Base-by-base conservation (phyloP, 2,888 invertebrate genomes). In the Julus scandinavius region DNA sequence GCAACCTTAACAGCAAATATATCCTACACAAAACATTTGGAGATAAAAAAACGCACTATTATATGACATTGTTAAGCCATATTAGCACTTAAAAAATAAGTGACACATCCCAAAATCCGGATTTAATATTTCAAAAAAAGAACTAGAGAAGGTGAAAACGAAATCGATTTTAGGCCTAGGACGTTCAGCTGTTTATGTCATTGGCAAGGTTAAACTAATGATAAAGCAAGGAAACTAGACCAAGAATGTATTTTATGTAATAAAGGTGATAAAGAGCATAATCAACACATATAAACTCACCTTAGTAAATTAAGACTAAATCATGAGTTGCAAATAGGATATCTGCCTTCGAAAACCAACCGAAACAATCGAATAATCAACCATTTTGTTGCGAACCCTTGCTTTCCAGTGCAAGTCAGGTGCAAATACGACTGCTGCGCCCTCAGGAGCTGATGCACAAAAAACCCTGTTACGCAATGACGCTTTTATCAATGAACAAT, bases 401-500 rank as follows among this genome's bases (percentile, higher is more conserved):
- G 63, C 63, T 63, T 6, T 72, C 80, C 13, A 80, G 80, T 80
- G 80, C 80, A 80, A 80, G 38, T 38, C 38, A 38, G 13, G 80
- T 80, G 80, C 80, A 80, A 80, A 80, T 80, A 20, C 45, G 85
- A 85, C 29, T 41, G 85, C 2, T n/a, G 29, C 85, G 41, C 85
- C 45, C 3, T 20, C 50, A 13, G 50, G 17, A 15, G 85, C 4
- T 15, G 29, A 50, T 80, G 45, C 20, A 1, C 85, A 45, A 83
- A 29, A 83, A 83, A 80, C 80, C 80, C 6, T 4, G 9, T 13
- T 29, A 29, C 38, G 80, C 63, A 80, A 80, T 29, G 80, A 13
- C 80, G 80, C 80, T 80, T 11, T 38, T 6, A 9, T 29, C 29
- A 1, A 11, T 4, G 11, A 29, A 80, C 2, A 3, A 9, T 13